These are phyloP conservation scores for Acronicta aceris DNA, from an alignment of 2,888 invertebrate species.

Conservation along the genomic window DNA sequence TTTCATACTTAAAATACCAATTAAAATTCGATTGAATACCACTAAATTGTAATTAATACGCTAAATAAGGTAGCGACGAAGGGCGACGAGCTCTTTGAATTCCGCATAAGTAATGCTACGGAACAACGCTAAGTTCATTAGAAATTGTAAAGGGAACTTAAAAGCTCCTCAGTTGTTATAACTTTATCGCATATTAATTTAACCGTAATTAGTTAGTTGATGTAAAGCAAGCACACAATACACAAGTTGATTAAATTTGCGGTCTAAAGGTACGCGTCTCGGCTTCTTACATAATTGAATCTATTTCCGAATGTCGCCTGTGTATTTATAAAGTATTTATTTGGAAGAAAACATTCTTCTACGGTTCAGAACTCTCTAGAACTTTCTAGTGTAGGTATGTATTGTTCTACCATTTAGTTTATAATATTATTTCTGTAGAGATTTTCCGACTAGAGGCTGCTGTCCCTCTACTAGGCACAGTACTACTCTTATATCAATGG, in stretches of 20 bases:
- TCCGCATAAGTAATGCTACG: constrained; percentile 5
- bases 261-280: background rate
- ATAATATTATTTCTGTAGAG: no score
- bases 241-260: constrained; percentile 7
- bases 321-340: background rate
- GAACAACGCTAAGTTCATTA: background rate
- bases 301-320: background rate
- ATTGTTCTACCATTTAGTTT: no score
- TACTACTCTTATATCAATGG: no score
- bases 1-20: background rate
- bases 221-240: constrained; percentile 17
- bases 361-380: no score
- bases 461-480: no score
- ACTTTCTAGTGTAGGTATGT: no score
- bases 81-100: background rate
- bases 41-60: constrained; percentile 1
- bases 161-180: constrained; percentile 6
- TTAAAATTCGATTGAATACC: background rate
- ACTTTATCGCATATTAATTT: constrained; percentile 17
- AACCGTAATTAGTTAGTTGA: constrained; percentile 15
- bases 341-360: no score
- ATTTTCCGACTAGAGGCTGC: no score
- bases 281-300: constrained; percentile 23
- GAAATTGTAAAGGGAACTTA: constrained; percentile 8
- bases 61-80: background rate